Conservation (phyloP, 1,140 invertebrate genomes). For the Leptonema lineaticorne region DNA sequence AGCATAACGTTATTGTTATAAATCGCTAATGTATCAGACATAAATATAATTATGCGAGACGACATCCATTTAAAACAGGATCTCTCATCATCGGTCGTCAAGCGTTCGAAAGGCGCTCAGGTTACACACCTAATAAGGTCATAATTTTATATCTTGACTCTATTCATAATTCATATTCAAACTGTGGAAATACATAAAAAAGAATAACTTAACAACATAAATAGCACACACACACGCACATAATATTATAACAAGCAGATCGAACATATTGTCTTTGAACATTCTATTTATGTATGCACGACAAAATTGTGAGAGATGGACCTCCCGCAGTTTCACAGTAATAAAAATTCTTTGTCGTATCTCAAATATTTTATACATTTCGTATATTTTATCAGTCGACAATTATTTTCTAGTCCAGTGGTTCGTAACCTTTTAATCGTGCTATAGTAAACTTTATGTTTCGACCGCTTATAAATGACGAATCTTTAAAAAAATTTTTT, state of each 20-base stretch:
- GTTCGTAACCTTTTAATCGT: no score
- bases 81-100: neutral
- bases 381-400: constrained; percentile 1
- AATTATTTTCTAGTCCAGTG: no score
- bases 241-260: constrained; percentile 25
- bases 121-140: constrained; percentile 11
- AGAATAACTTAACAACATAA: neutral
- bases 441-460: no score
- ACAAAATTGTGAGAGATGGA: no score
- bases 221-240: no score
- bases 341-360: constrained; percentile 28
- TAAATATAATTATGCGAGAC: no score
- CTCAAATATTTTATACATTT: constrained; percentile 15
- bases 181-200: neutral
- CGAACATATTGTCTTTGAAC: constrained; percentile 13
- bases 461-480: no score
- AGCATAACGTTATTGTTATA: no score
- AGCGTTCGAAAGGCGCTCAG: neutral
- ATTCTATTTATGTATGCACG: constrained; percentile 26
- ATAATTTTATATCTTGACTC: constrained; percentile 18
- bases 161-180: constrained; percentile 8
- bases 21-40: no score
- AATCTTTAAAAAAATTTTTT: no score
- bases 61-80: neutral
- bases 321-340: constrained; percentile 23